A percentile compares a stretch with the other conserved stretches of the same genome.
Conservation (phyloP, 2,888 invertebrate species). For the Oscheius sp. region DNA sequence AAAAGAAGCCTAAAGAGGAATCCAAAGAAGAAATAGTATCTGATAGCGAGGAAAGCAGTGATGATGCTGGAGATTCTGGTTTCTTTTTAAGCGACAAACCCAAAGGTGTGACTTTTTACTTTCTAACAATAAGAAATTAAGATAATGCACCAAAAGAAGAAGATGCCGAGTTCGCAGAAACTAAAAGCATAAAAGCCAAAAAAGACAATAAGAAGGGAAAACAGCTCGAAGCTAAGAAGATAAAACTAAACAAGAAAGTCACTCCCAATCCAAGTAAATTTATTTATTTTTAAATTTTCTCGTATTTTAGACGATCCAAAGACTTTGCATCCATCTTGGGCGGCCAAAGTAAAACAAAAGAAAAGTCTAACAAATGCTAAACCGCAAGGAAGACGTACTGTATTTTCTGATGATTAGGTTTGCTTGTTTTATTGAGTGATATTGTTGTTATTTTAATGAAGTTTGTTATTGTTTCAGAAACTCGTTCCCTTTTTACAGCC, state of each 20-base stretch:
- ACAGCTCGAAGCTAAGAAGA: background rate
- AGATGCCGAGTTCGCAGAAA: background rate
- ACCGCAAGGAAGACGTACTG: slow-evolving; percentile 11
- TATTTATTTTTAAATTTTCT: background rate
- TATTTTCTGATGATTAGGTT: slow-evolving; percentile 2
- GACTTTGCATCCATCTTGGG: slow-evolving; percentile 19
- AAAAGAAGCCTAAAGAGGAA: background rate
- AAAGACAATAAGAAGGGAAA: background rate
- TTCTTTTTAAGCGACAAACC: background rate
- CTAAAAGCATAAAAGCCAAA: background rate
- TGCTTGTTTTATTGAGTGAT: background rate
- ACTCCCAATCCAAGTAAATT: slow-evolving; percentile 1
- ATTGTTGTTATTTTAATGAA: background rate
- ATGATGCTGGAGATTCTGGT: background rate
- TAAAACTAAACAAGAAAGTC: background rate
- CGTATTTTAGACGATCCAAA: background rate
- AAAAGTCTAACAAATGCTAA: background rate
- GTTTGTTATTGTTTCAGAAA: no score
- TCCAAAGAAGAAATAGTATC: background rate
- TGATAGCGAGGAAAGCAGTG: background rate
- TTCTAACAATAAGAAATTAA: background rate
- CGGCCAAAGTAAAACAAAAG: slow-evolving; percentile 11
- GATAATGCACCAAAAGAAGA: background rate
- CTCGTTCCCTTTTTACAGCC: no score
- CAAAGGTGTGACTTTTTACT: background rate